Evolutionary conservation across 2,888 invertebrate species (phyloP).

Genomic region (Epirrita christyi): DNA sequence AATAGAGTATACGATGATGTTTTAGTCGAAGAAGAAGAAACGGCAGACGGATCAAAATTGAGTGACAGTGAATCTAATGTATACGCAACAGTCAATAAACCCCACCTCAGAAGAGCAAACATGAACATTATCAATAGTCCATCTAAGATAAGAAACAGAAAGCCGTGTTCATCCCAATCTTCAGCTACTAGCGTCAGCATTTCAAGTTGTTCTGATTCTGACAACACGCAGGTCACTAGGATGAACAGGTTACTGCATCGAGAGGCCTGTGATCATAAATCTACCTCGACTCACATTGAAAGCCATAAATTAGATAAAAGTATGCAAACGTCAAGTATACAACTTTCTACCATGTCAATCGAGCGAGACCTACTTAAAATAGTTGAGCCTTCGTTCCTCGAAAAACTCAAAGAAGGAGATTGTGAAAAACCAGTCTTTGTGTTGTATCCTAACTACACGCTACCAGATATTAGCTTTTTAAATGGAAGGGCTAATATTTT

Average conservation of each 20-base stretch:
- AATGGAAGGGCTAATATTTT: slow-evolving; percentile 87
- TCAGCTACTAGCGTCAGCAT: slow-evolving; percentile 82
- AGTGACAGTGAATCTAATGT: slow-evolving; percentile 73
- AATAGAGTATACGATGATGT: slow-evolving; percentile 78
- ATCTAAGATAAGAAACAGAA: slow-evolving; percentile 68
- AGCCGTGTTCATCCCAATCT: slow-evolving; percentile 78
- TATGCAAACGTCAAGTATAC: slow-evolving; percentile 89
- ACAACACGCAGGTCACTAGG: slow-evolving; percentile 80
- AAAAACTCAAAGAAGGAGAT: slow-evolving; percentile 87
- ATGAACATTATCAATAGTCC: slow-evolving; percentile 83
- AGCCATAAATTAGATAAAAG: slow-evolving; percentile 87
- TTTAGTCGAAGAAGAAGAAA: slow-evolving; percentile 77
- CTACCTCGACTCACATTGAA: slow-evolving; percentile 81
- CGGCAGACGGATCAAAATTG: slow-evolving; percentile 69
- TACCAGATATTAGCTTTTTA: slow-evolving; percentile 95
- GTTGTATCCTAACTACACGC: slow-evolving; percentile 95
- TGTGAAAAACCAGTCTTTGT: slow-evolving; percentile 93
- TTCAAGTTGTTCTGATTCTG: slow-evolving; percentile 83
- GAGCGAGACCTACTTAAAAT: slow-evolving; percentile 84
- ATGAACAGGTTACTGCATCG: slow-evolving; percentile 71
- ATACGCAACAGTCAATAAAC: slow-evolving; percentile 80
- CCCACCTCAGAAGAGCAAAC: slow-evolving; percentile 72
- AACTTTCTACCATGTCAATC: slow-evolving; percentile 62
- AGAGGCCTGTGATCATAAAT: slow-evolving; percentile 72
- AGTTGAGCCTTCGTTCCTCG: slow-evolving; percentile 89